Conservation (phyloP, 2,113 vertebrate species). For the Sylvia atricapilla region DNA sequence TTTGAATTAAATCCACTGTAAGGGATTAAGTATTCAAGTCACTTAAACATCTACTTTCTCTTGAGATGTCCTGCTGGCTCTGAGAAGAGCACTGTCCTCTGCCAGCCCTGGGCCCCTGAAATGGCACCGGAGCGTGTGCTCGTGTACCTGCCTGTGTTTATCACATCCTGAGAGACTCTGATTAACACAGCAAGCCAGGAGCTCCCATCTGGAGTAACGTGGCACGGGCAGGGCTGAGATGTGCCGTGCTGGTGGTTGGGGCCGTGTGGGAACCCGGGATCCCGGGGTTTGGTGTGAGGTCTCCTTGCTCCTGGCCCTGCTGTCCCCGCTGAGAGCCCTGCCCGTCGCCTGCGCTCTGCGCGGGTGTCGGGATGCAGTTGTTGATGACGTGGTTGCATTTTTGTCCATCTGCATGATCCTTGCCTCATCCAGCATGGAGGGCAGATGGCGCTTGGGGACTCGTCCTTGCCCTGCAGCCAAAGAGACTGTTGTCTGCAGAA, state of each 20-base stretch:
- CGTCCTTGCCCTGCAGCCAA: not conserved
- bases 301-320: not conserved
- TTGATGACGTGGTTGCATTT: not conserved
- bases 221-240: not conserved
- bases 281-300: accelerated
- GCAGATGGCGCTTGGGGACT: not conserved
- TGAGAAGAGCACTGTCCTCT: not conserved
- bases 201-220: not conserved
- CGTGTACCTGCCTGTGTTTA: not conserved
- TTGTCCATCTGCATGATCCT: not conserved
- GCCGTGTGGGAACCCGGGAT: accelerated
- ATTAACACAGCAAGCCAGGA: not conserved
- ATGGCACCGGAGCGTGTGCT: not conserved
- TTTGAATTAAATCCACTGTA: not conserved
- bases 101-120: not conserved
- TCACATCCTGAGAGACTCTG: not conserved
- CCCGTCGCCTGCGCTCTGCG: accelerated
- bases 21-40: not conserved
- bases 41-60: not conserved
- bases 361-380: not conserved
- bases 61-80: not conserved
- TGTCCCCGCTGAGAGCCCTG: not conserved
- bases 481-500: not conserved
- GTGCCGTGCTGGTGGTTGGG: not conserved
- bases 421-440: not conserved